Evolutionary conservation across 2,797 vertebrate species (phyloP), one percentile per base, ranked within the genome.

Genomic region (Coregonus sp.): DNA sequence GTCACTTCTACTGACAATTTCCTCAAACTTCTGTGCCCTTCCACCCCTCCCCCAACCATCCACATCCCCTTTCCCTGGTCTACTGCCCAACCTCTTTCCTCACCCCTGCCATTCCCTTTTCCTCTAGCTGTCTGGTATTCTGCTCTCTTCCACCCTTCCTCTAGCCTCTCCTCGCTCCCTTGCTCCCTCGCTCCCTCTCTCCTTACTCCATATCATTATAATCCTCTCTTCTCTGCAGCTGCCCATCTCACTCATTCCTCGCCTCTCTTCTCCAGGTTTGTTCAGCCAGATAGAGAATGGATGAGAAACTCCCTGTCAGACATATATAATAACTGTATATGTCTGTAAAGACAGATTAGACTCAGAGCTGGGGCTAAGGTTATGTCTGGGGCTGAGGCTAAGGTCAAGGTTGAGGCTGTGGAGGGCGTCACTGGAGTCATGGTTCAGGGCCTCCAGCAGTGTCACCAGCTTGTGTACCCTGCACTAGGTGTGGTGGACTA

Each of bases 201-300:
- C 40, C 70, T 11, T 75, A 33, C 70, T 66, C 20, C 76, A 78
- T 80, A 81, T 33, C 85, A 68, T 56, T 68, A 25, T 84, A 84
- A 86, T 75, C 78, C 75, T 68, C 52, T 51, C 5, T 50, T 18
- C 31, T 25, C 51, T 29, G 81, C 79, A 89, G 87, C 85, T 83
- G 83, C 37, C 40, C 40, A 47, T 47, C 70, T 78, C 37, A 0
- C 70, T 89, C 87, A 76, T 80, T 88, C 78, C 77, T 18, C 73
- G 20, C 40, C 40, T 0, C 50, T 51, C 50, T 12, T 51, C 50
- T 14, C 40, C 29, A 51, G 47, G 33, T 14, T 3, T 63, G 3
- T 29, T 14, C 11, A 70, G 51, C 59, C 67, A 18, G 50, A 63
- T 51, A 47, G 56, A 78, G 59, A 63, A 20, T 3, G 59, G 70